Evolutionary conservation across 2,797 vertebrate genomes (phyloP), one percentile per base, ranked within the genome.

Genomic region (Schizothorax lantsangensis): DNA sequence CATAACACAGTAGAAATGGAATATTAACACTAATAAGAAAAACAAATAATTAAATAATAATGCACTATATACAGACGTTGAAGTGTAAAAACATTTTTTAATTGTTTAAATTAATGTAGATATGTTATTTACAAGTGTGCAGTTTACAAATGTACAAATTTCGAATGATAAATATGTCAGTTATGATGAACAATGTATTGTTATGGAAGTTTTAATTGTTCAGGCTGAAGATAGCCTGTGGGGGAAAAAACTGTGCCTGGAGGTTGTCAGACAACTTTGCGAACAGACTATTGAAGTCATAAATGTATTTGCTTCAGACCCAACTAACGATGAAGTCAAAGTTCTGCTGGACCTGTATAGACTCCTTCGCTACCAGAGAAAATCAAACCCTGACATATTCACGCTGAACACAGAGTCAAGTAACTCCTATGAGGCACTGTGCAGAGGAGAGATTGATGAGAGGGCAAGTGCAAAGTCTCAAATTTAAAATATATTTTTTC

Each of bases 361-460:
- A 83, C 1, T 0, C 15, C 14, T 49, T 40, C 52, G 12, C 5
- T 47, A 5, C 0, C 5, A 26, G 3, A 30, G 4, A 64, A 57
- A 3, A 19, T 75, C 77, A 54, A 11, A 36, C 36, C 75, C 83
- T 15, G 78, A 88, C 40, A 84, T 88, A n/a, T 36, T 69, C n/a
- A 81, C 14, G 1, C 21, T 88, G 1, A 9, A 57, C 26, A 38
- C 21, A 45, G 0, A 54, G 0, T 66, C 86, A 47, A 23, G 6
- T 19, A 38, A 57, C n/a, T 6, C 36, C 3, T 81, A 84, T 23
- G 69, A 75, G 21, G 19, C 77, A 11, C 71, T 88, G 45, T 88
- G 86, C 36, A 81, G 83, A 79, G 86, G 86, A 74, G 83, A 88
- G 36, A 3, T 74, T 68, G 9, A 74, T 14, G 15, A 77, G 33